phyloP scores from a whole-genome alignment of 2,888 invertebrate species.

The Bembecia ichneumoniformis region DNA sequence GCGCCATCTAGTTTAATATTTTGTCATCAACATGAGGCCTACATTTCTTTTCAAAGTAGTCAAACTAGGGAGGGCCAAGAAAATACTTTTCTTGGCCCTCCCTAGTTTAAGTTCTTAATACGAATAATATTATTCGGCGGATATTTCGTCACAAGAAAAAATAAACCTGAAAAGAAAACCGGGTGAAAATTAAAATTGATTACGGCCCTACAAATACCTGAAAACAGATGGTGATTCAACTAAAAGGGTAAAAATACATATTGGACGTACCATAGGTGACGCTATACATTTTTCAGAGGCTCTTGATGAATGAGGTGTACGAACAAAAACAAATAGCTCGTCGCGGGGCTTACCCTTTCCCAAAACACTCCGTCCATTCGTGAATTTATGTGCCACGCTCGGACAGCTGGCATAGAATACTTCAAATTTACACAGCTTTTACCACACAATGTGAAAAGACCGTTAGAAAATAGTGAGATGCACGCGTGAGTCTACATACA shows the following conservation, averaged over 20 bases:
- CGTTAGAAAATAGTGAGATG: no score
- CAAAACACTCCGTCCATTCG: background rate
- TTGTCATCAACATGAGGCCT: no score
- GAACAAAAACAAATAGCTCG: slow-evolving; percentile 1
- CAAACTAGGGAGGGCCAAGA: no score
- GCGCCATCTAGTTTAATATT: no score
- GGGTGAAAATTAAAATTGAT: background rate
- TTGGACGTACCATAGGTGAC: background rate
- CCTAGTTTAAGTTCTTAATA: no score
- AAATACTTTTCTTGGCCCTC: no score
- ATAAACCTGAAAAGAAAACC: background rate
- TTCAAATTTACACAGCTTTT: background rate
- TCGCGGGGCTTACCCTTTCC: background rate
- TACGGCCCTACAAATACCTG: background rate
- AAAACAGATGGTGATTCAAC: background rate
- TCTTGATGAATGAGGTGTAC: background rate
- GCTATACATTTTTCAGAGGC: background rate
- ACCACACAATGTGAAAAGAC: background rate
- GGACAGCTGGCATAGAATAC: slow-evolving; percentile 1
- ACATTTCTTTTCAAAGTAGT: no score
- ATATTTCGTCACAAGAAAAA: no score
- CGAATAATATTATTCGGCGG: no score
- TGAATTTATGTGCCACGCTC: background rate
- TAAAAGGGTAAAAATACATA: background rate
- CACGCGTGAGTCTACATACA: no score